Percentiles rank a stretch among this genome's conserved stretches.
Evolutionary conservation across 1,140 invertebrate genomes (phyloP).

Genomic region (Drosophila setifemur): DNA sequence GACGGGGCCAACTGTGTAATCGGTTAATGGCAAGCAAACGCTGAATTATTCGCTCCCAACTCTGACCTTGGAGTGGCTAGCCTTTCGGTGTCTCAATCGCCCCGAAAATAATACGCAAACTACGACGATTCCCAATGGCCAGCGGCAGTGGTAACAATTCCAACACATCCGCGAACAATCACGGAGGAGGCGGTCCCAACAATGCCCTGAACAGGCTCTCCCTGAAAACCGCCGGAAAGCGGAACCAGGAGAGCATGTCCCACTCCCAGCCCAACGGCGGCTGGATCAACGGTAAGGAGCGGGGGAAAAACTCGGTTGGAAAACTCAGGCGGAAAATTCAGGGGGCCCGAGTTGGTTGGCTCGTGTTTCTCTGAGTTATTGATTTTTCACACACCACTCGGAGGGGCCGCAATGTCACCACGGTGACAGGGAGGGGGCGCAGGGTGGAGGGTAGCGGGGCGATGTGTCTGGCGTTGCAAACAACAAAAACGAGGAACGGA

Average conservation of each 20-base stretch:
- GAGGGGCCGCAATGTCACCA: constrained; percentile 9
- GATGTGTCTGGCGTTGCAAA: constrained; percentile 27
- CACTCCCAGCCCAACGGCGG: constrained; percentile 89
- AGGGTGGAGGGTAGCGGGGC: no score
- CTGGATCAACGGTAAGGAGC: constrained; percentile 91
- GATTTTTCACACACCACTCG: constrained; percentile 56
- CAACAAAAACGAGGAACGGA: constrained; percentile 29
- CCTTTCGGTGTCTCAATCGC: neutral
- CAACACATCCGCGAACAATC: constrained; percentile 23
- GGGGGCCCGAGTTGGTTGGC: constrained; percentile 29
- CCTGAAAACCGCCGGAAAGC: constrained; percentile 64
- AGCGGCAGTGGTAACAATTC: constrained; percentile 58
- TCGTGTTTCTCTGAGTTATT: constrained; percentile 50
- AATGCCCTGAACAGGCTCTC: constrained; percentile 65
- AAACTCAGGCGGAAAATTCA: constrained; percentile 2
- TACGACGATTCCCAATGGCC: constrained; percentile 44
- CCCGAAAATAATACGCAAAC: no score
- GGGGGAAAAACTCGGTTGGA: no score
- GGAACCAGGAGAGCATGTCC: constrained; percentile 84
- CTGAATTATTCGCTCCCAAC: constrained; percentile 4
- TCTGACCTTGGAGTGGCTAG: neutral
- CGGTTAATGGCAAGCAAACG: constrained; percentile 23
- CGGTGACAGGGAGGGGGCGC: constrained; percentile 7
- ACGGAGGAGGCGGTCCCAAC: constrained; percentile 41
- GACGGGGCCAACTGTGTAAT: neutral